Conservation (phyloP, 2,113 vertebrate genomes). For the Semicossyphus pulcher region DNA sequence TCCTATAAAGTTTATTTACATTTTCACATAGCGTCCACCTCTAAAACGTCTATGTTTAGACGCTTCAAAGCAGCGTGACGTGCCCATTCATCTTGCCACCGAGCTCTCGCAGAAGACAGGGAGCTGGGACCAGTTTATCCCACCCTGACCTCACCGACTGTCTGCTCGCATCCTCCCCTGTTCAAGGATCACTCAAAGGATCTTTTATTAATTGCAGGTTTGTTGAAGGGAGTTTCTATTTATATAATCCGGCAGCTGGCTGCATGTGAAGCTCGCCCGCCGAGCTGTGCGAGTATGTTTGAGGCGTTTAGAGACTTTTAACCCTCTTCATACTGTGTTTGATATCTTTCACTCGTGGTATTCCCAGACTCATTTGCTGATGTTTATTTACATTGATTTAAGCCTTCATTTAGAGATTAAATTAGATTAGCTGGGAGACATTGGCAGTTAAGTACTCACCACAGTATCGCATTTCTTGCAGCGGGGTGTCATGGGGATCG, state of each 20-base stretch:
- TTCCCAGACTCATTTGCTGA: slow-evolving; percentile 59
- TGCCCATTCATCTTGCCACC: slow-evolving; percentile 65
- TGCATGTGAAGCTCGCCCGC: slow-evolving; percentile 57
- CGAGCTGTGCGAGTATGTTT: slow-evolving; percentile 45
- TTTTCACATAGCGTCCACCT: slow-evolving; percentile 84
- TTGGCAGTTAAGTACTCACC: slow-evolving; percentile 55
- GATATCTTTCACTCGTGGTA: slow-evolving; percentile 67
- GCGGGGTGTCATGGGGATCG: slow-evolving; percentile 56
- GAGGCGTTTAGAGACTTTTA: slow-evolving; percentile 69
- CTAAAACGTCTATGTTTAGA: slow-evolving; percentile 83
- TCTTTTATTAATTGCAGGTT: slow-evolving; percentile 75
- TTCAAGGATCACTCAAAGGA: slow-evolving; percentile 66
- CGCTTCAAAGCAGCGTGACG: slow-evolving; percentile 72
- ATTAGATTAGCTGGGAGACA: slow-evolving; percentile 61
- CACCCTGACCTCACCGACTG: slow-evolving; percentile 60
- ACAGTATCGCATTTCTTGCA: slow-evolving; percentile 56
- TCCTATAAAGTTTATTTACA: slow-evolving; percentile 90
- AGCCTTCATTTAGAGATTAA: slow-evolving; percentile 71
- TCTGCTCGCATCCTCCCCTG: slow-evolving; percentile 57
- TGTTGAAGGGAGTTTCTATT: slow-evolving; percentile 70
- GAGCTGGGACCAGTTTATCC: slow-evolving; percentile 67
- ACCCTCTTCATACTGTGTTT: slow-evolving; percentile 65
- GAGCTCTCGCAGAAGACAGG: slow-evolving; percentile 45
- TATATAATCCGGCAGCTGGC: slow-evolving; percentile 53
- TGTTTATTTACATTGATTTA: slow-evolving; percentile 74